Conservation (phyloP, 2,888 invertebrate genomes). For the Candidula unifasciata region DNA sequence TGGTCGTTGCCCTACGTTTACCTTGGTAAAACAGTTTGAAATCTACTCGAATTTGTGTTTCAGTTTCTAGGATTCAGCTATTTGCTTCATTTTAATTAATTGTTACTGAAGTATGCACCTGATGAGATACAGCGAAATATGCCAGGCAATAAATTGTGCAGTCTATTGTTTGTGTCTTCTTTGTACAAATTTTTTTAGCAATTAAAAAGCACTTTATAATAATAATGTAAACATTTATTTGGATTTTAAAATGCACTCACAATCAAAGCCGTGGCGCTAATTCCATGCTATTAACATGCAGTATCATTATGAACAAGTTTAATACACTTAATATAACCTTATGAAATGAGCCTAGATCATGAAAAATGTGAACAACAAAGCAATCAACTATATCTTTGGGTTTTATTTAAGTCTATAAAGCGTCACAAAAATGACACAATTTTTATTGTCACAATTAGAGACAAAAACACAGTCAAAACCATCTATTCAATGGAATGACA, state of each 20-base stretch:
- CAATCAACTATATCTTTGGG: constrained; percentile 19
- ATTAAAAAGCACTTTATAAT: not conserved
- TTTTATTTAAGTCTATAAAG: constrained; percentile 11
- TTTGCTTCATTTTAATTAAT: too few species aligned
- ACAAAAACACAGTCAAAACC: constrained; percentile 3
- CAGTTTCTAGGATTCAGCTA: too few species aligned
- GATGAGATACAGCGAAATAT: too few species aligned
- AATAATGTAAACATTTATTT: not conserved
- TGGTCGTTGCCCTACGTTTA: too few species aligned
- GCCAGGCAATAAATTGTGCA: too few species aligned
- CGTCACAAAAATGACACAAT: constrained; percentile 4
- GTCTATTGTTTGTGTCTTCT: too few species aligned
- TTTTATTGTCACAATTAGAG: not conserved
- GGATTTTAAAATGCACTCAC: not conserved
- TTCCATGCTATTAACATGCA: constrained; percentile 14
- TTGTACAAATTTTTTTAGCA: too few species aligned
- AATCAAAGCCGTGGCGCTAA: not conserved
- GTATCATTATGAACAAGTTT: not conserved
- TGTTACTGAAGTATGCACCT: too few species aligned
- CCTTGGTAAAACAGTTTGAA: too few species aligned
- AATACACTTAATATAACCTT: constrained; percentile 12
- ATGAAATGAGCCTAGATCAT: constrained; percentile 10
- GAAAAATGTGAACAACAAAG: not conserved
- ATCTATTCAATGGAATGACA: constrained; percentile 25
- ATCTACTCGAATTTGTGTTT: too few species aligned